These are phyloP conservation scores for Germaria angustata DNA, from an alignment of 2,888 invertebrate genomes.

Conservation along the genomic window DNA sequence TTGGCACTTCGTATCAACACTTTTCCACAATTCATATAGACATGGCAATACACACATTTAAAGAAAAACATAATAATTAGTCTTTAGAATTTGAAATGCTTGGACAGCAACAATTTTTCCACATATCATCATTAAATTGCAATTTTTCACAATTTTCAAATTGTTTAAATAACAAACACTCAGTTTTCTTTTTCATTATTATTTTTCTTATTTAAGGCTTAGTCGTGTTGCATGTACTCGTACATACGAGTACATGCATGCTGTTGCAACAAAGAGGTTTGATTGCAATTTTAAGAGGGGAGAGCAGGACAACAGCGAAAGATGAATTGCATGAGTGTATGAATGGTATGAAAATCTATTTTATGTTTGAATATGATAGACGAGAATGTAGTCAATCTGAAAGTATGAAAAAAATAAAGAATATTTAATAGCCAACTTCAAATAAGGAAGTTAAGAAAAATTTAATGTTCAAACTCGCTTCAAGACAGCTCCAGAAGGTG, in stretches of 20 bases:
- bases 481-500: neutral
- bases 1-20: neutral
- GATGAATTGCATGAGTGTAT: conserved; percentile 33
- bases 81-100: conserved; percentile 61
- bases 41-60: neutral
- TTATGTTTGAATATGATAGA: conserved; percentile 64
- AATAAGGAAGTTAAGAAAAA: conserved; percentile 56
- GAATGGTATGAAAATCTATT: conserved; percentile 52
- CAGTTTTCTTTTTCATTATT: neutral
- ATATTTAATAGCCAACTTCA: conserved; percentile 44
- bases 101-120: conserved; percentile 67
- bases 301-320: neutral
- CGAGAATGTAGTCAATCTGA: conserved; percentile 42
- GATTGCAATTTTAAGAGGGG: too few relatives aligned
- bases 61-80: conserved; percentile 59
- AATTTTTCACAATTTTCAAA: conserved; percentile 74
- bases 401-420: conserved; percentile 3
- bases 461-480: conserved; percentile 21
- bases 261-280: neutral
- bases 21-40: conserved; percentile 5
- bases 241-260: neutral
- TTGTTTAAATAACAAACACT: conserved; percentile 64
- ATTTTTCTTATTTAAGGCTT: neutral
- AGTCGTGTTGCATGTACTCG: conserved; percentile 3
- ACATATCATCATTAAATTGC: conserved; percentile 73